phyloP scores from a whole-genome alignment of 2,113 vertebrate species.

The Dendrocopos noguchii region DNA sequence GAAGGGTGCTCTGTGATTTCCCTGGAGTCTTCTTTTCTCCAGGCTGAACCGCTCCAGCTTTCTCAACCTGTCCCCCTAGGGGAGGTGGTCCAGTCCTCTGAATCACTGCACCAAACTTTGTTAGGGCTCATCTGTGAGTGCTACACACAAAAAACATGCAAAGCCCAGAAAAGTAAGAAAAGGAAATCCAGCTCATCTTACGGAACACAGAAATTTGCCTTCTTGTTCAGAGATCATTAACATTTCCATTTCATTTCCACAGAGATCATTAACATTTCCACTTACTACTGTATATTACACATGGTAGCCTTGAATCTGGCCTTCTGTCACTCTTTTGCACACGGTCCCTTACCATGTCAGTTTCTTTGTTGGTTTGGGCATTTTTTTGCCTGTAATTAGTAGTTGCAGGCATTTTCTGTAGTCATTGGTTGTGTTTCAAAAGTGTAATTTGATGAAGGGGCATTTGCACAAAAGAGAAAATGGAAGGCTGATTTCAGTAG shows the following conservation, averaged over 20 bases:
- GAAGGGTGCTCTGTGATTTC: too few relatives aligned
- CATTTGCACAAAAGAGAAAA: conserved; percentile 63
- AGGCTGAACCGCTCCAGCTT: too few relatives aligned
- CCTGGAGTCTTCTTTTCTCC: too few relatives aligned
- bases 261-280: background rate
- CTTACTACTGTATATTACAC: background rate
- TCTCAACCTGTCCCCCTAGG: too few relatives aligned
- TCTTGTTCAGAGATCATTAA: background rate
- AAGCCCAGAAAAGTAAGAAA: background rate
- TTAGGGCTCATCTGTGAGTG: background rate
- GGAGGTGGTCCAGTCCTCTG: too few relatives aligned
- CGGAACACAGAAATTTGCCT: background rate
- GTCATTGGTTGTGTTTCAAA: conserved; percentile 20
- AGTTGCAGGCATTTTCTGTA: conserved; percentile 35
- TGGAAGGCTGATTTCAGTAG: conserved; percentile 56
- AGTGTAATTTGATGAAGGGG: conserved; percentile 56
- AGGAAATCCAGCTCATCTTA: background rate
- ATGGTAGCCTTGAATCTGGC: background rate
- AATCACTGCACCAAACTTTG: background rate
- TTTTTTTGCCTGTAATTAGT: conserved; percentile 16
- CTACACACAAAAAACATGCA: background rate
- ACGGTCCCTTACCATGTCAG: background rate
- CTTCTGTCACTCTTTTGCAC: background rate
- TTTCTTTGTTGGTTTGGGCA: background rate
- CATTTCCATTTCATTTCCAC: too few relatives aligned